Conservation (phyloP, 2,888 invertebrate genomes). For the Gandaritis pyraliata region DNA sequence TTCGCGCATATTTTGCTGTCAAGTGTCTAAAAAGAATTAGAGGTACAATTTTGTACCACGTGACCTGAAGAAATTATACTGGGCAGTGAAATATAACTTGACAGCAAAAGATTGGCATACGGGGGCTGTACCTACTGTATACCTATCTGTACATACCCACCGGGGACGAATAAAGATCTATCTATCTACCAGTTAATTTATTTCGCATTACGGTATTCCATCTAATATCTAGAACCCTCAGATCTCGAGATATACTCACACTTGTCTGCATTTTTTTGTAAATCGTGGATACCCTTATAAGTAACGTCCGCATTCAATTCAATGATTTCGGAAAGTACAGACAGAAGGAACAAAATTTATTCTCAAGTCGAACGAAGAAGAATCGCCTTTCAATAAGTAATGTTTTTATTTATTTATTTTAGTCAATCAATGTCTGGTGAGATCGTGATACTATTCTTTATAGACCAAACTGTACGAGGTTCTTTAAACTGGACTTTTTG, state of each 20-base stretch:
- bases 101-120: no score
- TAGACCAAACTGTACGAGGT: slow-evolving; percentile 2
- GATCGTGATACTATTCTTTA: slow-evolving; percentile 6
- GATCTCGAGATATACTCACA: neutral
- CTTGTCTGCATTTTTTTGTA: slow-evolving; percentile 29
- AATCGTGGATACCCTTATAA: slow-evolving; percentile 57
- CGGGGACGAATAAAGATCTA: no score
- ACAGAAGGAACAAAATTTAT: slow-evolving; percentile 12
- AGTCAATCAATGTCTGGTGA: slow-evolving; percentile 7
- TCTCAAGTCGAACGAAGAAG: slow-evolving; percentile 22
- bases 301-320: slow-evolving; percentile 67
- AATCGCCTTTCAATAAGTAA: slow-evolving; percentile 14
- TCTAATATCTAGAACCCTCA: neutral
- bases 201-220: no score
- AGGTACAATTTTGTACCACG: no score
- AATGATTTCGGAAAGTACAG: slow-evolving; percentile 53
- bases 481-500: neutral
- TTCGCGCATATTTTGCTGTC: no score
- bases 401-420: slow-evolving; percentile 22
- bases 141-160: no score
- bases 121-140: no score
- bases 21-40: no score
- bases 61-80: no score
- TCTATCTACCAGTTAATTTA: no score
- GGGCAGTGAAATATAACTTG: no score